Base-by-base conservation (phyloP, 2,888 invertebrate species). In the Podabrus alpinus region DNA sequence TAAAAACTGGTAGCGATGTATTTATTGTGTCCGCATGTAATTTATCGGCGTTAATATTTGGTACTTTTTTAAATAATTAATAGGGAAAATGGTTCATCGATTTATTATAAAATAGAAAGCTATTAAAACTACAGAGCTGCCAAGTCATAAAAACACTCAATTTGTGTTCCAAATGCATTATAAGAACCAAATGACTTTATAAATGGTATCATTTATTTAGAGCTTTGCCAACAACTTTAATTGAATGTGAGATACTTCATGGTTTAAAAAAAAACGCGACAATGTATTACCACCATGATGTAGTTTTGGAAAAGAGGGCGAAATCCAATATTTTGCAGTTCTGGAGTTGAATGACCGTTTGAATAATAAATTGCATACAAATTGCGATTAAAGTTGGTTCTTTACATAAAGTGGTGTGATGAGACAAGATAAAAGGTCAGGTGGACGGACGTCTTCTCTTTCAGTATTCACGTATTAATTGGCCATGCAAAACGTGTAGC, bases 181-280 rank as follows among this genome's bases (percentile, higher is more conserved):
- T 69, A 76, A 78, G 78, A 74, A 76, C 70, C 68, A 75, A 76
- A 77, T 68, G 77, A 70, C 76, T 73, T 79, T 77, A 76, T 79
- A 77, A 79, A 77, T 77, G 76, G 75, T 74, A 73, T 70, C 75
- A 77, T 78, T 78, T 79, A 78, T 78, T 78, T 75, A 68, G 70
- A 69, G 75, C 77, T 67, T 77, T 72, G 78, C 77, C 76, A 76
- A 69, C 59, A 66, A 72, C 59, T 70, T 76, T 76, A 76, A 72
- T 76, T 72, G 73, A 76, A 76, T 76, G 70, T 72, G 66, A 72
- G 74, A 72, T 68, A 64, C 68, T 59, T 29, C 66, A 24, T 73
- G 17, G 64, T 69, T 60, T 66, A 59, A 66, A 69, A 66, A 59
- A 64, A 21, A 24, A 13, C 13, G 13, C 1, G 13, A 13, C 2